phyloP scores from a whole-genome alignment of 2,113 vertebrate genomes.

The Vireo altiloquus region DNA sequence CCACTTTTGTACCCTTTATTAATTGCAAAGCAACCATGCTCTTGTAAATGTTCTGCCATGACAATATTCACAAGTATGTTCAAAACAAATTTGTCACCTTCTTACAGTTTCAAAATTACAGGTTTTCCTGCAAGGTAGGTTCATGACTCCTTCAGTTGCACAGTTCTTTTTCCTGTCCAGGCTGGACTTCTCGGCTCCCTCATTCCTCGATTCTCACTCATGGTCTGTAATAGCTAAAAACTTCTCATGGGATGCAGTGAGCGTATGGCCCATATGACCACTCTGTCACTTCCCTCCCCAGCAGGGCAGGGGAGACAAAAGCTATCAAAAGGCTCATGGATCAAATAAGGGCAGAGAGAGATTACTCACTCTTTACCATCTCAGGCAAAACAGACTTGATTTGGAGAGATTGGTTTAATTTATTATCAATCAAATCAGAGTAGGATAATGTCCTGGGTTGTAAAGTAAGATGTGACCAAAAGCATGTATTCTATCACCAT shows the following conservation, averaged over 20 bases:
- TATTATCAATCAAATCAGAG: neutral
- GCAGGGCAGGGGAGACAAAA: neutral
- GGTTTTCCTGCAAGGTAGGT: neutral
- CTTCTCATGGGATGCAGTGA: neutral
- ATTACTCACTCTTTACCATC: neutral
- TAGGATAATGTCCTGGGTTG: too few relatives aligned
- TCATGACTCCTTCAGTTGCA: fast-evolving
- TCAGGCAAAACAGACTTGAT: neutral
- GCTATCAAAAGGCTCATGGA: neutral
- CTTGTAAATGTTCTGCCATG: neutral
- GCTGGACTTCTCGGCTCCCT: neutral
- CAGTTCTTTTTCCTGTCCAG: neutral
- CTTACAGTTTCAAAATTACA: neutral
- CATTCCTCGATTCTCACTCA: fast-evolving
- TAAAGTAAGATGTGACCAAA: too few relatives aligned
- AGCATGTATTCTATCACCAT: too few relatives aligned
- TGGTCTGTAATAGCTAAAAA: neutral
- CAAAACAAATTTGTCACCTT: neutral
- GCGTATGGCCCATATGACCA: neutral
- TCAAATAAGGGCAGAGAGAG: neutral
- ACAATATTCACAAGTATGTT: neutral
- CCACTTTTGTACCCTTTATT: neutral
- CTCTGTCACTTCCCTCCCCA: neutral
- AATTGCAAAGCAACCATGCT: neutral
- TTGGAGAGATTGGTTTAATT: neutral